Evolutionary conservation across 2,113 vertebrate genomes (phyloP).

Genomic region (Sprattus sprattus): DNA sequence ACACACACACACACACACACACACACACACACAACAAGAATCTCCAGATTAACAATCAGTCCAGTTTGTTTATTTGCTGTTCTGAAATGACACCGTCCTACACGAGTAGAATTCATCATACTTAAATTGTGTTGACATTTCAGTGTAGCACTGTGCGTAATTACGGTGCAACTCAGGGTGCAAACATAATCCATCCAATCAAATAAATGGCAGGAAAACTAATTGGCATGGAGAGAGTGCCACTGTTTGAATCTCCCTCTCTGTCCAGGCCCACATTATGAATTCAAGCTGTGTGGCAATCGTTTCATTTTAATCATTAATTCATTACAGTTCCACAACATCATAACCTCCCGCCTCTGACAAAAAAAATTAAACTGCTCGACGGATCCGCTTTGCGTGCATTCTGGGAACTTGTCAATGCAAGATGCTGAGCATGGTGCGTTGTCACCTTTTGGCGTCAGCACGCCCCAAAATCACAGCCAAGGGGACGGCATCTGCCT

Average conservation of each 20-base stretch:
- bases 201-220: slow-evolving; percentile 12
- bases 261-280: not conserved
- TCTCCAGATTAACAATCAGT: not conserved
- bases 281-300: not conserved
- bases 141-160: not conserved
- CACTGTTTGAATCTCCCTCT: not conserved
- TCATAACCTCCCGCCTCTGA: not conserved
- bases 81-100: not conserved
- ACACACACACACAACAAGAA: not conserved
- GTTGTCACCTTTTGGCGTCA: not conserved
- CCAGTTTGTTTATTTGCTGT: not conserved
- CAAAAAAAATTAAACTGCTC: not conserved
- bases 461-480: not conserved
- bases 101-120: not conserved
- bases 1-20: not conserved
- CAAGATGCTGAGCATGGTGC: not conserved
- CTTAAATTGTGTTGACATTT: not conserved
- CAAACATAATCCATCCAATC: slow-evolving; percentile 8
- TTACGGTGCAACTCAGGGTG: not conserved
- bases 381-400: not conserved
- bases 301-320: slow-evolving; percentile 32
- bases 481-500: not conserved
- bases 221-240: not conserved
- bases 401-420: slow-evolving; percentile 25
- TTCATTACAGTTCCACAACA: not conserved